Conservation (phyloP, 2,797 vertebrate species). For the Coluber constrictor region DNA sequence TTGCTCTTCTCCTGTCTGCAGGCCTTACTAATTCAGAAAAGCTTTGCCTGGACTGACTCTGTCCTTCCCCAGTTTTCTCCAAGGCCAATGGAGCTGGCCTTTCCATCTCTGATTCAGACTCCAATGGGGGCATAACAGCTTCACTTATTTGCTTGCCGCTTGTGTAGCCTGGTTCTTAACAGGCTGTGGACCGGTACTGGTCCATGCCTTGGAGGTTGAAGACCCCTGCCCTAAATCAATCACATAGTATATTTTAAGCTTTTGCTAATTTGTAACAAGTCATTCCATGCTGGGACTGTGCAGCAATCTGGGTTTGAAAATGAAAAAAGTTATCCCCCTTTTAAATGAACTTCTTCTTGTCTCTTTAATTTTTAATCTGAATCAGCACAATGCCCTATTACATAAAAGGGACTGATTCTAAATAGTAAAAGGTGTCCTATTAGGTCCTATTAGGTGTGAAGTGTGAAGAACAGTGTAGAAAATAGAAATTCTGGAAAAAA, state of each 20-base stretch:
- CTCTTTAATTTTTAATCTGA: not conserved
- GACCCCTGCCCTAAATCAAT: not conserved
- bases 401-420: not conserved
- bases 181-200: too few relatives aligned
- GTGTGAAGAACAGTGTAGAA: not conserved
- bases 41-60: too few relatives aligned
- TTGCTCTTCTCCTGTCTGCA: too few relatives aligned
- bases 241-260: not conserved
- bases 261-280: not conserved
- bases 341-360: not conserved
- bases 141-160: too few relatives aligned
- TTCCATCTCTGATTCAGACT: too few relatives aligned
- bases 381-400: not conserved
- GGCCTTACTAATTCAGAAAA: too few relatives aligned
- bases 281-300: not conserved
- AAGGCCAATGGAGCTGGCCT: too few relatives aligned
- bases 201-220: too few relatives aligned
- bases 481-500: not conserved
- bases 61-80: too few relatives aligned
- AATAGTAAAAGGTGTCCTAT: not conserved
- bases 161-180: too few relatives aligned
- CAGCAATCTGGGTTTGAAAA: not conserved
- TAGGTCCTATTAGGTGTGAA: not conserved
- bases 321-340: not conserved
- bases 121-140: too few relatives aligned